Base-by-base conservation (phyloP, 2,797 vertebrate species). In the Borostomias antarcticus region DNA sequence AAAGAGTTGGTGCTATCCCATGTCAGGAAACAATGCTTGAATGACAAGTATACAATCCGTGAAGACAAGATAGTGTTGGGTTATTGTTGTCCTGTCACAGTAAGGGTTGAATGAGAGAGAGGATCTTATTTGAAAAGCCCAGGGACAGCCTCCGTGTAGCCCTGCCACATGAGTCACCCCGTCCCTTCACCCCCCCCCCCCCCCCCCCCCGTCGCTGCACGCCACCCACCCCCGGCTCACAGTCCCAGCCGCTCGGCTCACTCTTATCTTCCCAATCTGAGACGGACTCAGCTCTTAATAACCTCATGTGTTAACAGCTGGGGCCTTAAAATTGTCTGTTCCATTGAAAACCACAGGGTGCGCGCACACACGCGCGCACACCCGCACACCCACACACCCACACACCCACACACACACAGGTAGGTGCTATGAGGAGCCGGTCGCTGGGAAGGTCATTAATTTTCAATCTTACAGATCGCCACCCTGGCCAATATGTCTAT, bases 51-150 rank as follows among this genome's bases (percentile, higher is more conserved):
- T n/a, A n/a, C n/a, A n/a, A n/a, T n/a, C n/a, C n/a, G n/a, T n/a
- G n/a, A n/a, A 43, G 40, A n/a, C 40, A 43, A 25, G 21, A 51
- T 21, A 23, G 2, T 51, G 61, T 15, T 45, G 62, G 43, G 6
- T 5, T 58, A 37, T 77, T 64, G 73, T 74, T 77, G 75, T 84
- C 75, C 69, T 77, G 67, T 68, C 71, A 72, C 61, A 57, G 69
- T 81, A 74, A 76, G n/a, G 72, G 76, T 67, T 52, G 37, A 70
- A 65, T 81, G 66, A 78, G 82, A 83, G 69, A 70, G 84, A 80
- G 79, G 82, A 85, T 88, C 81, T 73, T 68, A 78, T 82, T 83
- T 69, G 83, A 79, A 83, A 84, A 76, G 81, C 82, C 82, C 85
- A 86, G 81, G 70, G 79, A 74, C 77, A 78, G 80, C 84, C 61